Evolutionary conservation across 2,888 invertebrate species (phyloP).

Genomic region (Amphipyra tragopoginis): DNA sequence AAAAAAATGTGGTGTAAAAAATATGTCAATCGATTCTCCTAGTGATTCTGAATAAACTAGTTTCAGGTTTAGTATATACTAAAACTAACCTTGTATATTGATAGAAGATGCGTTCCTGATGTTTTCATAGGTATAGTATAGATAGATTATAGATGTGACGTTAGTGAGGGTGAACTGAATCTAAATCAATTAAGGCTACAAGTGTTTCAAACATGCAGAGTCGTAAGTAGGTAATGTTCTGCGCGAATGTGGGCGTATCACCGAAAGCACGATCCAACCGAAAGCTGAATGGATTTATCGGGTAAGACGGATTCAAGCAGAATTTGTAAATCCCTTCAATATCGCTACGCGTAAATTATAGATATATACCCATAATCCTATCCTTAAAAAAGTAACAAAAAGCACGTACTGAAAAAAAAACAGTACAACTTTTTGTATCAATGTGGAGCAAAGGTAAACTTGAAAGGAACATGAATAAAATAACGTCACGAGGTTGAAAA

Average conservation of each 20-base stretch:
- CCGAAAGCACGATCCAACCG: conserved; percentile 9
- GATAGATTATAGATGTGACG: conserved; percentile 1
- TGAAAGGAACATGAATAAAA: conserved; percentile 64
- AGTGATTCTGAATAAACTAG: no score
- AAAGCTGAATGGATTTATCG: conserved; percentile 46
- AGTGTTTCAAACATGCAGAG: conserved; percentile 42
- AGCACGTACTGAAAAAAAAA: conserved; percentile 35
- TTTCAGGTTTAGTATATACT: no score
- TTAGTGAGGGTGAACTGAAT: conserved; percentile 29
- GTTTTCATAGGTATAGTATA: not conserved
- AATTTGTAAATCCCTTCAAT: conserved; percentile 46
- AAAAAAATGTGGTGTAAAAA: no score
- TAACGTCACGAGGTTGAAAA: conserved; percentile 55
- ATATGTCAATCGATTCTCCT: no score
- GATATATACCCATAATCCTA: conserved; percentile 40
- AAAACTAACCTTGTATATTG: no score
- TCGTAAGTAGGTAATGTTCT: conserved; percentile 28
- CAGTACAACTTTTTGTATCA: conserved; percentile 55
- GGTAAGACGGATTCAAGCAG: conserved; percentile 31
- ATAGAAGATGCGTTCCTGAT: no score
- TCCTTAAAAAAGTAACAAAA: conserved; percentile 39
- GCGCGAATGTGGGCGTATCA: conserved; percentile 29
- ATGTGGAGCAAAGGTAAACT: conserved; percentile 52
- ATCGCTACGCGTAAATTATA: conserved; percentile 37
- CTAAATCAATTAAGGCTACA: conserved; percentile 53